phyloP scores from a whole-genome alignment of 2,888 invertebrate species.

The Hypolimnas misippus region DNA sequence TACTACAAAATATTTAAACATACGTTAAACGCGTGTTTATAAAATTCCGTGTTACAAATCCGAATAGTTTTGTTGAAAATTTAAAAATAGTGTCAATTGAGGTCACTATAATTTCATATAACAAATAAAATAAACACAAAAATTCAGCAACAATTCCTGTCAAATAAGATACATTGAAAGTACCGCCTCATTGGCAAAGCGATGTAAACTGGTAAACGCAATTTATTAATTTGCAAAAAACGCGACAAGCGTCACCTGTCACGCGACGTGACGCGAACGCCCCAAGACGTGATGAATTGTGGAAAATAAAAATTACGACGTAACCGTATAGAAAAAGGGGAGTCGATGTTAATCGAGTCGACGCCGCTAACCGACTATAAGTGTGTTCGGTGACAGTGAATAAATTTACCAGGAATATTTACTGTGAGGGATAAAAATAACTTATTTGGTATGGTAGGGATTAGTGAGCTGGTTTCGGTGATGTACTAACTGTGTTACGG shows the following conservation, averaged over 20 bases:
- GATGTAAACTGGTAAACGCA: slow-evolving; percentile 59
- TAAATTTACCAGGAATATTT: slow-evolving; percentile 17
- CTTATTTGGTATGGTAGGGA: not conserved
- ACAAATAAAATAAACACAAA: not conserved
- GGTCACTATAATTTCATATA: not conserved
- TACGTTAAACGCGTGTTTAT: too few species aligned
- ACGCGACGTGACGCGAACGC: slow-evolving; percentile 51
- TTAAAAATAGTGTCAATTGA: too few species aligned
- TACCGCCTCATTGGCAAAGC: slow-evolving; percentile 42
- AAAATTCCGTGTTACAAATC: too few species aligned
- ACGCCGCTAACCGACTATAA: slow-evolving; percentile 45
- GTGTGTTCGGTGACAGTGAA: slow-evolving; percentile 36
- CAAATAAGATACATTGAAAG: not conserved
- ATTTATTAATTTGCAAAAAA: slow-evolving; percentile 68
- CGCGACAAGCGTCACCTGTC: slow-evolving; percentile 66
- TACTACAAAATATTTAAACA: too few species aligned
- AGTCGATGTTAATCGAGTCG: slow-evolving; percentile 67
- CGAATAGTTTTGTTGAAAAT: too few species aligned
- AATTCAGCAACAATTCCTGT: not conserved
- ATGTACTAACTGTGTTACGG: not conserved
- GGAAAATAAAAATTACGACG: slow-evolving; percentile 74
- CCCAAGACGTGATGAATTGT: slow-evolving; percentile 68
- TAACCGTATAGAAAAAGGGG: slow-evolving; percentile 56
- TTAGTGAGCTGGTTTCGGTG: not conserved
- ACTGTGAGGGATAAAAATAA: not conserved